Conservation (phyloP, 1,140 invertebrate genomes). For the Diploscapter pachys region DNA sequence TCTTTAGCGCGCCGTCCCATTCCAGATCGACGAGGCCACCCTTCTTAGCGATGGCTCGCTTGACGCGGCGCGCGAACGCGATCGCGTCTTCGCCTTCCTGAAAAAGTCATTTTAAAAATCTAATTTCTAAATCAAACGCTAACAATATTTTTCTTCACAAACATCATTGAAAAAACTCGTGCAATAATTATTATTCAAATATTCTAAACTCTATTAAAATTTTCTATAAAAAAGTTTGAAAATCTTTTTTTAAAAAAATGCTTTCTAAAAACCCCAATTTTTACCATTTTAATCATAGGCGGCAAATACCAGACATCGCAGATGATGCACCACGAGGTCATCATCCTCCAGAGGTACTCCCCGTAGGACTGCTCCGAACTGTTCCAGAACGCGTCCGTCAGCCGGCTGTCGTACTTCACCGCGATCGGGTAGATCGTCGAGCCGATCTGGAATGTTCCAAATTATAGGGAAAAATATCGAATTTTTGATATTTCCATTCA, state of each 20-base stretch:
- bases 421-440: constrained; percentile 58
- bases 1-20: constrained; percentile 60
- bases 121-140: no score
- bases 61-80: constrained; percentile 63
- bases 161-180: no score
- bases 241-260: no score
- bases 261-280: neutral
- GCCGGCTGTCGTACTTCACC: constrained; percentile 88
- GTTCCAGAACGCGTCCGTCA: constrained; percentile 99
- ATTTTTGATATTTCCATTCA: constrained; percentile 10
- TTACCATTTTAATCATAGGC: constrained; percentile 69
- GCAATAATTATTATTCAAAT: no score
- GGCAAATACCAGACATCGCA: constrained; percentile 99
- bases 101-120: constrained; percentile 12
- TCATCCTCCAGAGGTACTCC: constrained; percentile 93
- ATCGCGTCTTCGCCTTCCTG: constrained; percentile 62
- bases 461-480: neutral
- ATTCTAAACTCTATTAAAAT: no score
- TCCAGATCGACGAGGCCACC: constrained; percentile 64
- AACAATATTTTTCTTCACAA: no score
- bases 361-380: constrained; percentile 86
- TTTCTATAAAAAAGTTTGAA: no score
- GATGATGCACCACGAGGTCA: constrained; percentile 98
- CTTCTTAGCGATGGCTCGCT: constrained; percentile 61
- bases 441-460: constrained; percentile 38